Evolutionary conservation across 2,888 invertebrate genomes (phyloP).

Genomic region (Phortica okadai): DNA sequence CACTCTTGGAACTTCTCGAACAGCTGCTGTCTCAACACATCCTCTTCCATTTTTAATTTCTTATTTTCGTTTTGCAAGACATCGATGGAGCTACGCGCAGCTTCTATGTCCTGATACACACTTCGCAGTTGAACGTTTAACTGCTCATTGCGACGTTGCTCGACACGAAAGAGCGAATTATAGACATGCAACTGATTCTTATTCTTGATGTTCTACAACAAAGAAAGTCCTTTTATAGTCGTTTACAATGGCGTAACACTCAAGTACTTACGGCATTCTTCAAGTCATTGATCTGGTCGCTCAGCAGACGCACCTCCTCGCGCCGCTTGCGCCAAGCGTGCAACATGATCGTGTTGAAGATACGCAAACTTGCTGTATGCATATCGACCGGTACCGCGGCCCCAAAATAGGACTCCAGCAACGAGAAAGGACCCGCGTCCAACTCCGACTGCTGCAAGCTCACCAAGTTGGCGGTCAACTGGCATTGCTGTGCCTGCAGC

Average conservation of each 20-base stretch:
- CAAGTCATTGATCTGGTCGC: constrained; percentile 64
- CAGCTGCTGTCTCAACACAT: constrained; percentile 59
- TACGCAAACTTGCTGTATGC: constrained; percentile 68
- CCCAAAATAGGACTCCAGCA: constrained; percentile 36
- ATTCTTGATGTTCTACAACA: constrained; percentile 64
- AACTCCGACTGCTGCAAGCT: constrained; percentile 18
- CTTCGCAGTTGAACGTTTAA: constrained; percentile 64
- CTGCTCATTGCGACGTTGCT: constrained; percentile 72
- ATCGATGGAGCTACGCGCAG: constrained; percentile 39
- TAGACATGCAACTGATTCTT: constrained; percentile 74
- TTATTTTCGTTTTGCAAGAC: constrained; percentile 13
- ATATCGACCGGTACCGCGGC: constrained; percentile 53
- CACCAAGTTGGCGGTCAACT: constrained; percentile 8
- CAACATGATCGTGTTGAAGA: constrained; percentile 73
- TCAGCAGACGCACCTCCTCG: constrained; percentile 70
- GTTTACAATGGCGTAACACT: not conserved
- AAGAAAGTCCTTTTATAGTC: not conserved
- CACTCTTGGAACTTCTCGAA: constrained; percentile 60
- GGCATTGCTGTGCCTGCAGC: not conserved
- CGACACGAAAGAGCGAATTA: constrained; percentile 70
- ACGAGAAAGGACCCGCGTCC: not conserved
- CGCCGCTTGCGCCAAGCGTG: constrained; percentile 74
- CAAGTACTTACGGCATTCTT: constrained; percentile 66
- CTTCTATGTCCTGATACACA: constrained; percentile 62
- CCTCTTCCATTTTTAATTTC: constrained; percentile 57